These are phyloP conservation scores for Nemotelus nigrinus DNA, from an alignment of 2,888 invertebrate genomes.

Conservation along the genomic window DNA sequence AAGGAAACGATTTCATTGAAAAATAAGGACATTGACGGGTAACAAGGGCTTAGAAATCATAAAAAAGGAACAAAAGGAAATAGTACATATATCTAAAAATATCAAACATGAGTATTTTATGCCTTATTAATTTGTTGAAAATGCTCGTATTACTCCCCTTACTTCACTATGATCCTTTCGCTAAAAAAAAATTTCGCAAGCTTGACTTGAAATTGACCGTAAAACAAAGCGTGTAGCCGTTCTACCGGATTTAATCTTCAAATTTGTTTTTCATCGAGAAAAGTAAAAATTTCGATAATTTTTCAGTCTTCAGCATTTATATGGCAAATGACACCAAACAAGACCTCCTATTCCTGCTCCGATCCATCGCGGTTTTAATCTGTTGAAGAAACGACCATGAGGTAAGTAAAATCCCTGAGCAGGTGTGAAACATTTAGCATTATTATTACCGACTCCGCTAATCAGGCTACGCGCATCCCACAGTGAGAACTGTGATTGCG, in stretches of 20 bases:
- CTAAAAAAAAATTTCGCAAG: no score
- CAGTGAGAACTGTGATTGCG: conserved; percentile 63
- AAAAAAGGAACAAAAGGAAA: neutral
- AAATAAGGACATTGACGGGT: no score
- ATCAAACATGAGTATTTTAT: conserved; percentile 14
- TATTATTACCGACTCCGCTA: conserved; percentile 60
- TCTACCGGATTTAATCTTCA: conserved; percentile 2
- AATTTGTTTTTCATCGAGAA: neutral
- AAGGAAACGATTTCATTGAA: no score
- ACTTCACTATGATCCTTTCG: no score
- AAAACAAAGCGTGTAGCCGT: neutral
- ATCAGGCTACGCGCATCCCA: conserved; percentile 63
- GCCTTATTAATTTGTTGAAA: no score
- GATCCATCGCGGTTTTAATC: conserved; percentile 47
- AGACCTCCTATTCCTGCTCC: conserved; percentile 35
- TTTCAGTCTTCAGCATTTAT: conserved; percentile 64
- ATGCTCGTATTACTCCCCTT: no score
- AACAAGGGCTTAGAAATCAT: no score
- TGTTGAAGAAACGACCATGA: conserved; percentile 44
- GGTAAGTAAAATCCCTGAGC: conserved; percentile 41
- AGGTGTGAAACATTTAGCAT: conserved; percentile 40
- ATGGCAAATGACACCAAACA: conserved; percentile 53
- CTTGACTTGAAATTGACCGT: neutral
- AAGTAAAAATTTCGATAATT: conserved; percentile 55
- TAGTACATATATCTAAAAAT: neutral